Evolutionary conservation across 2,888 invertebrate species (phyloP), one percentile per base, ranked within the genome.

Genomic region (Escarpia spicata): DNA sequence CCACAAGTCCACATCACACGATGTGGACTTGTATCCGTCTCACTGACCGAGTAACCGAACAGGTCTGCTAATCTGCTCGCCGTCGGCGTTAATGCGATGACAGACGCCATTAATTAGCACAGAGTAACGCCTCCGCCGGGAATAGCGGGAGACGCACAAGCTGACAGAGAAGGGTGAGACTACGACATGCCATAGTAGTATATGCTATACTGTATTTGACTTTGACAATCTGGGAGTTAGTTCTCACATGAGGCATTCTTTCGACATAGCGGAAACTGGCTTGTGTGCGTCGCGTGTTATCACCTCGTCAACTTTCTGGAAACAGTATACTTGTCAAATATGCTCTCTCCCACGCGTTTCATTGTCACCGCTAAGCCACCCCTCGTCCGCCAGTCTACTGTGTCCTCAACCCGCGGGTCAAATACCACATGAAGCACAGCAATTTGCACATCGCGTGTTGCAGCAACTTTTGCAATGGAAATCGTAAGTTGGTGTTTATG

Each of bases 381-480:
- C 52, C 52, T 15, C 52, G 52, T 15, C 52, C 52, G 12, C 52
- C 52, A 15, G 75, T 75, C 75, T 75, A 75, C 6, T 26, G 75
- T 75, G 75, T 75, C 75, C 75, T 26, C 75, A 26, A 4, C 75
- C 75, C 75, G 19, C 75, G 75, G 75, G 75, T 75, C 75, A 75
- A n/a, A 75, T n/a, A n/a, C 19, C 75, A 26, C 75, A 75, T n/a
- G 26, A 75, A 75, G 75, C 26, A 3, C 19, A 75, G n/a, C 75
- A 75, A 75, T 75, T 75, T 75, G 75, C 75, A 75, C 75, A 75
- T 75, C 26, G 75, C 75, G 75, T 75, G 75, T 75, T n/a, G 75
- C 75, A 26, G 75, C 75, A 75, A 75, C 15, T 75, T 75, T 75
- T 15, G 75, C 75, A 26, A 75, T 75, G 75, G 75, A 75, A 75